Percentiles rank a stretch among this genome's conserved stretches.
phyloP scores from a whole-genome alignment of 2,113 vertebrate genomes.

The Carassius carassius region DNA sequence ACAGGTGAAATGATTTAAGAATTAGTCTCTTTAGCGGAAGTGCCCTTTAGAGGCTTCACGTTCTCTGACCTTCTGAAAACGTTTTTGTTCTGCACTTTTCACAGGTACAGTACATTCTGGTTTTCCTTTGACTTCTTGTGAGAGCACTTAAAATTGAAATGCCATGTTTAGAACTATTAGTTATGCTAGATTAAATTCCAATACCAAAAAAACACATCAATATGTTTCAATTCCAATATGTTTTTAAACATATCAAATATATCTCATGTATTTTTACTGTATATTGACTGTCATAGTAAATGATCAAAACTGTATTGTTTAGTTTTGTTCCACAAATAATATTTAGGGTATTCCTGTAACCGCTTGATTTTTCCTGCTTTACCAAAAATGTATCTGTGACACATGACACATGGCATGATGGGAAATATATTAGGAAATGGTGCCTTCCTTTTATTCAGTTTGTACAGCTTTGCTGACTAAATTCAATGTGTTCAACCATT shows the following conservation, averaged over 20 bases:
- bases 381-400: background rate
- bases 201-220: background rate
- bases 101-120: background rate
- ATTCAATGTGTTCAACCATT: too few relatives aligned
- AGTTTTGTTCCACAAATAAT: background rate
- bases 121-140: background rate
- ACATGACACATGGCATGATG: background rate
- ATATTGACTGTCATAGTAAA: background rate
- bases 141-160: background rate
- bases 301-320: background rate
- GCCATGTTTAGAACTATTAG: background rate
- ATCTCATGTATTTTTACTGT: background rate
- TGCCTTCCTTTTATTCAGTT: background rate
- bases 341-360: background rate
- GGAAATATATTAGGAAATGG: background rate
- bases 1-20: conserved; percentile 10
- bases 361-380: background rate
- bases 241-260: background rate
- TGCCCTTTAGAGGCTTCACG: background rate
- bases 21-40: conserved; percentile 23
- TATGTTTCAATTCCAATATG: background rate
- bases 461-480: too few relatives aligned
- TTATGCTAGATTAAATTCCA: background rate
- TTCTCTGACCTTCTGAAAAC: conserved; percentile 22
- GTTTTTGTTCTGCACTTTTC: background rate